phyloP scores from a whole-genome alignment of 2,888 invertebrate species.

The Zaprionus obscuricornis region DNA sequence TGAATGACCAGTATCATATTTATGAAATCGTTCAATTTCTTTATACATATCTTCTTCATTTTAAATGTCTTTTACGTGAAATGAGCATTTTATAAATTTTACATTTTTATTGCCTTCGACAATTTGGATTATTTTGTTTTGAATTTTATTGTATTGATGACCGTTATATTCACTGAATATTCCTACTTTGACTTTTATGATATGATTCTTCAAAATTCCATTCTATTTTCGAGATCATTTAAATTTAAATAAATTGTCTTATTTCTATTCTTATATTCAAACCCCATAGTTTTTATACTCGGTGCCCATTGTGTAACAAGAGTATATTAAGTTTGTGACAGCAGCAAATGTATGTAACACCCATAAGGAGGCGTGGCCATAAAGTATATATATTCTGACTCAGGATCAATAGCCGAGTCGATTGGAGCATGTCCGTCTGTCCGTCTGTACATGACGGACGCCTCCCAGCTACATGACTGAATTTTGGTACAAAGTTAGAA shows the following conservation, averaged over 20 bases:
- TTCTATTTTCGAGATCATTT: constrained; percentile 22
- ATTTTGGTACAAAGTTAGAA: too few relatives aligned
- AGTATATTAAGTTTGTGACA: too few relatives aligned
- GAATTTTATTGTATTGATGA: constrained; percentile 24
- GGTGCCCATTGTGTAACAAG: too few relatives aligned
- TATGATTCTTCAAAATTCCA: constrained; percentile 13
- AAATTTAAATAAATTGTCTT: constrained; percentile 25
- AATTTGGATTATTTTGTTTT: constrained; percentile 20
- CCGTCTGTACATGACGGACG: too few relatives aligned
- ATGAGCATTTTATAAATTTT: constrained; percentile 33
- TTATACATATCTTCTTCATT: constrained; percentile 24
- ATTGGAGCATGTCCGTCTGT: too few relatives aligned
- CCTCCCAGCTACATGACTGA: too few relatives aligned
- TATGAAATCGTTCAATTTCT: constrained; percentile 30
- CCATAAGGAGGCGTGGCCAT: too few relatives aligned
- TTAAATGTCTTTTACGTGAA: constrained; percentile 30
- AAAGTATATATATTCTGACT: too few relatives aligned
- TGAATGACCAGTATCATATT: constrained; percentile 33
- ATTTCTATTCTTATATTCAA: constrained; percentile 28
- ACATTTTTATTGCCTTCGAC: constrained; percentile 12
- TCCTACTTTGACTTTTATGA: constrained; percentile 19
- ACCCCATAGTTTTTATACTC: constrained; percentile 22
- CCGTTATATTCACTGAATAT: constrained; percentile 21
- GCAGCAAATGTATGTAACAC: too few relatives aligned
- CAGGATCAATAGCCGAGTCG: too few relatives aligned